Evolutionary conservation across 2,888 invertebrate genomes (phyloP), one percentile per base, ranked within the genome.

Genomic region (Dynastes hyllus): DNA sequence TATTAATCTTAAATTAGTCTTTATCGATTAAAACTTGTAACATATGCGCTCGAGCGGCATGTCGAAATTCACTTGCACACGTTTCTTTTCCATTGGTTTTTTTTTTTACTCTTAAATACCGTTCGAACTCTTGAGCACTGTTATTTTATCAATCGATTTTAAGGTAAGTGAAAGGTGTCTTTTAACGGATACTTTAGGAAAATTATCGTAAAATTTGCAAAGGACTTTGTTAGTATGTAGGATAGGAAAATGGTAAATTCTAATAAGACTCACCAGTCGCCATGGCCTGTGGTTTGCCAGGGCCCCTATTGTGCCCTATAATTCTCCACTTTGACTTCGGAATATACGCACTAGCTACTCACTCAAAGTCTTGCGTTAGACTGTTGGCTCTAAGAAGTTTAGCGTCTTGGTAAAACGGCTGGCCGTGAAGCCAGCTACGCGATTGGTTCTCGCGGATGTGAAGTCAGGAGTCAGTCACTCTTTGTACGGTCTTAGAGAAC

Each of bases 321-420:
- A 83, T 84, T 85, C 85, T 85, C 86, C 86, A 86, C 85, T 87
- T 83, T 84, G 85, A 83, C 83, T 82, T 84, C 83, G 83, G 82
- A 78, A 67, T 78, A 71, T 73, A 66, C 73, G 83, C 85, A 86
- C 85, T 85, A 85, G 86, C 86, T 86, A 85, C 86, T 85, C 87
- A 86, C 86, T 86, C 85, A 85, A 87, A 85, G 87, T 88, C 88
- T 88, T 87, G 83, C 82, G 85, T 84, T 86, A 86, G 88, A 88
- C 88, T 88, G 85, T 83, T 82, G 83, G 84, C 82, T 84, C 84
- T 82, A 84, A 84, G 83, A 83, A 83, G 83, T 83, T 81, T 82
- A 84, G 84, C 82, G 84, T 83, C 84, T 85, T 83, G 82, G 83
- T 81, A 80, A 61, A 81, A 82, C 81, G 83, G 79, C 82, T 83